Base-by-base conservation (phyloP, 92 coral and sea anemone genomes). In the Epizoanthus fatuus region DNA sequence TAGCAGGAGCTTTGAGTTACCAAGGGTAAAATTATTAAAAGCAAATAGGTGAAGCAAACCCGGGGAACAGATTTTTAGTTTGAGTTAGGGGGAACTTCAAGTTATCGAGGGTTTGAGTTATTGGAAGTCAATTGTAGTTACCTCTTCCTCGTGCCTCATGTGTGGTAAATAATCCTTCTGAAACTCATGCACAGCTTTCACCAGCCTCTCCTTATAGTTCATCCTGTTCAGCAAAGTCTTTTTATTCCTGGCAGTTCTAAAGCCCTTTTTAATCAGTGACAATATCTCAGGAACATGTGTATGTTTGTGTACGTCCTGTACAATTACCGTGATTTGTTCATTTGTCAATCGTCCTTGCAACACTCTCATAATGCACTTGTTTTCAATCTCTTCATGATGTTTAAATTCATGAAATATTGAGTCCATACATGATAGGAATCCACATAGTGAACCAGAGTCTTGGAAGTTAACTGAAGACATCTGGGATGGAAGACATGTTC, bases 121-220 rank as follows among this genome's bases (percentile, higher is more conserved):
- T 1, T 29, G 35, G 35, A 29, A 29, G 35, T 29, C 35, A 29
- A 29, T 29, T 29, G 35, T 29, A 2, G 16, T 70, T 40, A 96
- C 99, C 95, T 95, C 98, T 75, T 96, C 99, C 59, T 96, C 99
- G 52, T 96, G 98, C 64, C 89, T 91, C 99, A 96, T 96, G 84
- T 96, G 99, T 17, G 99, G 99, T 29, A 96, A 79, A 49, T 95
- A 94, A 81, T 96, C 99, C 67, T 86, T 93, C 77, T 93, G 93
- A 83, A 96, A 96, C 73, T 95, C 95, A 77, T 81, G 86, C 88
- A 96, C 87, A 22, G 99, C 99, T 80, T 76, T 93, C 49, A 89
- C 91, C 25, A 96, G 86, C 53, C 88, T 92, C 64, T 85, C 95
- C 53, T 94, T 93, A 92, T 91, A 94, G 15, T 90, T 87, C 63